Conservation (phyloP, 1,140 invertebrate genomes). For the Arion vulgaris region DNA sequence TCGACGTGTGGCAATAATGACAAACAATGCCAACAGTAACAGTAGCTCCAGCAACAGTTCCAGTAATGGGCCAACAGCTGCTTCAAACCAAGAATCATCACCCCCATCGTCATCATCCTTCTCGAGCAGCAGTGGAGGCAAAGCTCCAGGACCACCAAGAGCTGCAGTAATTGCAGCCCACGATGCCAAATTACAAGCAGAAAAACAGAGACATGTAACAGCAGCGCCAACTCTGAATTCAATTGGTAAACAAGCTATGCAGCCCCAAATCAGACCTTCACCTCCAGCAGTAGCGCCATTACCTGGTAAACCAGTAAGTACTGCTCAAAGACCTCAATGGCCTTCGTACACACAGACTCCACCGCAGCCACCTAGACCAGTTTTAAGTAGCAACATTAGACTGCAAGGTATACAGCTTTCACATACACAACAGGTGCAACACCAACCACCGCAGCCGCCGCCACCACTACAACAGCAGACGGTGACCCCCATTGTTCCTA, state of each 20-base stretch:
- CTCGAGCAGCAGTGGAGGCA: conserved; percentile 53
- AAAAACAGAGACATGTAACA: conserved; percentile 72
- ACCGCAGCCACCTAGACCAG: not conserved
- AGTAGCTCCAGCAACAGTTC: conserved; percentile 39
- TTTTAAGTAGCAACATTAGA: conserved; percentile 34
- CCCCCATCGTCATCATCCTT: conserved; percentile 70
- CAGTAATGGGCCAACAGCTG: conserved; percentile 39
- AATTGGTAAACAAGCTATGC: conserved; percentile 54
- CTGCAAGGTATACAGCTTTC: conserved; percentile 41
- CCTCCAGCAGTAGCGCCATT: conserved; percentile 12
- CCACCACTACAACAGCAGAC: conserved; percentile 43
- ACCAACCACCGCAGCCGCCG: conserved; percentile 44
- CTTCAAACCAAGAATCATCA: conserved; percentile 39
- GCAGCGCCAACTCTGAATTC: conserved; percentile 25
- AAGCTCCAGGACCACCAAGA: conserved; percentile 80
- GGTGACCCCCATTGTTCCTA: conserved; percentile 41
- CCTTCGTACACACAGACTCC: conserved; percentile 47
- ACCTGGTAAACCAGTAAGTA: conserved; percentile 44
- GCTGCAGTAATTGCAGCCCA: conserved; percentile 91
- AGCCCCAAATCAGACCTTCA: conserved; percentile 46
- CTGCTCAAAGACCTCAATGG: conserved; percentile 50
- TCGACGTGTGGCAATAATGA: conserved; percentile 85
- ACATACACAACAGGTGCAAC: conserved; percentile 48
- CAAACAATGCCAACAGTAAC: conserved; percentile 24
- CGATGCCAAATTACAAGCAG: conserved; percentile 92